phyloP scores from a whole-genome alignment of 1,140 invertebrate genomes.

The Saccostrea glomerata region DNA sequence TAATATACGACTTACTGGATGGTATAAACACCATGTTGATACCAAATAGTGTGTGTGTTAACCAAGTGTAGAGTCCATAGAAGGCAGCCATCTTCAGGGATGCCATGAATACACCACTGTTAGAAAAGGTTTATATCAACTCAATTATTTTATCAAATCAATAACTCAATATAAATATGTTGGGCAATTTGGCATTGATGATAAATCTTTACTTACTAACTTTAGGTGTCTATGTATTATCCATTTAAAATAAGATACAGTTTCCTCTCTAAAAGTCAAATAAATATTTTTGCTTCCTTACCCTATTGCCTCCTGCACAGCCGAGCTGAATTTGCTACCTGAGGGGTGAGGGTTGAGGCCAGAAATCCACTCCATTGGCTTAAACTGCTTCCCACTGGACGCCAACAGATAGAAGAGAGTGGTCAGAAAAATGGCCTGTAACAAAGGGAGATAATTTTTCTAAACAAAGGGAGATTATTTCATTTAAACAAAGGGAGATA shows the following conservation, averaged over 20 bases:
- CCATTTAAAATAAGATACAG: too few species aligned
- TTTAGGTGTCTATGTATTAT: too few species aligned
- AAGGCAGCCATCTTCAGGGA: constrained; percentile 98
- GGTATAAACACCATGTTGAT: constrained; percentile 97
- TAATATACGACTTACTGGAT: constrained; percentile 83
- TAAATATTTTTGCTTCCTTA: constrained; percentile 49
- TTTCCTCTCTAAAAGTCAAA: too few species aligned
- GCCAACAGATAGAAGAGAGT: constrained; percentile 96
- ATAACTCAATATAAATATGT: too few species aligned
- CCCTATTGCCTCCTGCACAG: constrained; percentile 85
- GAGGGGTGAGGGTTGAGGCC: constrained; percentile 82
- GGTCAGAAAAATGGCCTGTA: constrained; percentile 95
- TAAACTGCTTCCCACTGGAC: constrained; percentile 92
- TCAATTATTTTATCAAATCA: too few species aligned
- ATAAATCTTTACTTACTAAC: too few species aligned
- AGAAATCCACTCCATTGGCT: constrained; percentile 92
- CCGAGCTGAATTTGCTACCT: constrained; percentile 84
- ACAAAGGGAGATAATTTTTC: background rate
- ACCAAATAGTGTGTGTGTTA: constrained; percentile 96
- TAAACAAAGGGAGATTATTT: too few species aligned
- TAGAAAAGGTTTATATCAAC: background rate
- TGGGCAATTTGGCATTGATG: too few species aligned
- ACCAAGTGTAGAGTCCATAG: constrained; percentile 98
- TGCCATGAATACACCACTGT: constrained; percentile 89
- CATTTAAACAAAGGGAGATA: too few species aligned